Evolutionary conservation across 2,113 vertebrate species (phyloP).

Genomic region (Raja brachyura): DNA sequence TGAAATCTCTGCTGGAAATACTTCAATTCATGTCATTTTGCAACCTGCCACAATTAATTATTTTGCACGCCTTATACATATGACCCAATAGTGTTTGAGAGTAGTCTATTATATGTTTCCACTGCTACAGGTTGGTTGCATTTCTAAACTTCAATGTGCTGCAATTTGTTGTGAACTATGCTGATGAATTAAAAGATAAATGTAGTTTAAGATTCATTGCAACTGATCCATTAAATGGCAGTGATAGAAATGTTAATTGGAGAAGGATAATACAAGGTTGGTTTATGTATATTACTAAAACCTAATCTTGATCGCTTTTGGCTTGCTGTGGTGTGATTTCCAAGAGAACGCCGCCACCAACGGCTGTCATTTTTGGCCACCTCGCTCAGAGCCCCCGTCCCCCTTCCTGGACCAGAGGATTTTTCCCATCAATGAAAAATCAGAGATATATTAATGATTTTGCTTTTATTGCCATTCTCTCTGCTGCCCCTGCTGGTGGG

Average conservation of each 20-base stretch:
- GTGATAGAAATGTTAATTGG: neutral
- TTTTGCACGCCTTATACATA: neutral
- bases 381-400: too few relatives aligned
- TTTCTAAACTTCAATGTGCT: neutral
- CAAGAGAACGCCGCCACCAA: too few relatives aligned
- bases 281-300: too few relatives aligned
- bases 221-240: neutral
- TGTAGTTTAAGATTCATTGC: neutral
- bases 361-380: too few relatives aligned
- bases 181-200: neutral
- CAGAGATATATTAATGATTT: too few relatives aligned
- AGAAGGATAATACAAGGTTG: neutral
- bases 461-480: too few relatives aligned
- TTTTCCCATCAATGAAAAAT: too few relatives aligned
- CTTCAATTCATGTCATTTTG: neutral
- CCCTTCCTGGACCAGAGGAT: too few relatives aligned
- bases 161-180: neutral
- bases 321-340: too few relatives aligned
- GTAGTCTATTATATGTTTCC: neutral
- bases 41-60: neutral
- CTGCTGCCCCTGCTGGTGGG: too few relatives aligned
- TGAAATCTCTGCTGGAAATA: constrained; percentile 3
- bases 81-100: neutral
- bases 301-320: too few relatives aligned
- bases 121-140: neutral